These are phyloP conservation scores for Carassius carassius DNA, from an alignment of 2,113 vertebrate species.

Conservation along the genomic window DNA sequence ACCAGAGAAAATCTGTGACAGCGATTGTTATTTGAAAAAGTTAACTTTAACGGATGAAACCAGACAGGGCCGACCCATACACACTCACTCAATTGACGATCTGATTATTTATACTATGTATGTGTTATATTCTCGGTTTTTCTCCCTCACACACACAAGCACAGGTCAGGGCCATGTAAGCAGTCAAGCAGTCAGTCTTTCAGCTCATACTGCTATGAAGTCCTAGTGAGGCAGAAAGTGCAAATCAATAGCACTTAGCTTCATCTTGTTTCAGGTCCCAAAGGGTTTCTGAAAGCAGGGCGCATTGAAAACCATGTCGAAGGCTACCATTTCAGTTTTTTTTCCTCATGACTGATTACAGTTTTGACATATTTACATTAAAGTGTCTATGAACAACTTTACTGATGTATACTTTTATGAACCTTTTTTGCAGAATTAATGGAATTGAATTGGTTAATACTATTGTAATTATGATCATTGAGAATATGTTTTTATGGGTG, in stretches of 20 bases:
- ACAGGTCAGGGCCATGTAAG: constrained; percentile 52
- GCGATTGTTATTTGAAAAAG: too few relatives aligned
- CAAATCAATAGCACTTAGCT: constrained; percentile 75
- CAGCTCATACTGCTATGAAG: constrained; percentile 67
- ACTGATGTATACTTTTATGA: too few relatives aligned
- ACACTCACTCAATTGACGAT: too few relatives aligned
- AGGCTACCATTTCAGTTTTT: not conserved
- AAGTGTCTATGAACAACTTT: too few relatives aligned
- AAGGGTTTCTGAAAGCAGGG: constrained; percentile 56
- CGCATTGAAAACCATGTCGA: constrained; percentile 49
- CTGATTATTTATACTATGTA: not conserved
- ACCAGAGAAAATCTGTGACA: too few relatives aligned
- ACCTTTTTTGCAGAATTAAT: too few relatives aligned
- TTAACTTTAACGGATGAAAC: too few relatives aligned
- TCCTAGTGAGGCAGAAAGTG: constrained; percentile 67
- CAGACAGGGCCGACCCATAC: too few relatives aligned
- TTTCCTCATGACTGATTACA: not conserved
- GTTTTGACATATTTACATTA: too few relatives aligned
- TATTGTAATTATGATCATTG: too few relatives aligned
- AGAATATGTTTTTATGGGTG: too few relatives aligned
- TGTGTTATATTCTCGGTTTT: not conserved
- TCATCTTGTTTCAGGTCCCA: constrained; percentile 56
- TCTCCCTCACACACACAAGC: constrained; percentile 24
- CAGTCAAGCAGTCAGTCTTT: constrained; percentile 63
- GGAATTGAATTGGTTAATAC: too few relatives aligned